Percentiles rank a stretch among this genome's conserved stretches.
phyloP scores from a whole-genome alignment of 2,113 vertebrate species.

The Ramphastos sulfuratus region DNA sequence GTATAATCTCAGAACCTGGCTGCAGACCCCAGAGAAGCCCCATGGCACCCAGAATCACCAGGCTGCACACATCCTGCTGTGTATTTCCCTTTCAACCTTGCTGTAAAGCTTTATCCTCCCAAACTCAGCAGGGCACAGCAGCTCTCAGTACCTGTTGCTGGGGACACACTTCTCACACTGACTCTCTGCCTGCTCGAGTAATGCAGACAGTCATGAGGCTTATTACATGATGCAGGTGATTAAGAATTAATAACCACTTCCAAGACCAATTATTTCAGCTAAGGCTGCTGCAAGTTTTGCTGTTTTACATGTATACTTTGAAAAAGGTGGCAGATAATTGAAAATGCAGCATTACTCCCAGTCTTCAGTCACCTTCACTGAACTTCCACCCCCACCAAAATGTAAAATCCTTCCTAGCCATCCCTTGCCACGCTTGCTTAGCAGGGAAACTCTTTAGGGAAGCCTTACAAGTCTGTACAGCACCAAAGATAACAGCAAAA shows the following conservation, averaged over 20 bases:
- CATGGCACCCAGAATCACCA: fast-evolving
- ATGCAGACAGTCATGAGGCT: background rate
- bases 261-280: background rate
- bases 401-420: background rate
- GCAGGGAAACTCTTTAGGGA: background rate
- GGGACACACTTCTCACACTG: background rate
- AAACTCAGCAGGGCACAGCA: background rate
- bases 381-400: background rate
- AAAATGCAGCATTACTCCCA: background rate
- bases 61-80: background rate
- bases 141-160: background rate
- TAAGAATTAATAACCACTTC: slow-evolving; percentile 44
- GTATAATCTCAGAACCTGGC: background rate
- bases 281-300: background rate
- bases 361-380: background rate
- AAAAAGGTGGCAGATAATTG: background rate
- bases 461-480: background rate
- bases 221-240: slow-evolving; percentile 40
- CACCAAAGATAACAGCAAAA: background rate
- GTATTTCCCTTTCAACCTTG: background rate
- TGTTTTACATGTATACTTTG: background rate
- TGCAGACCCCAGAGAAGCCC: background rate
- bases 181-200: slow-evolving; percentile 31
- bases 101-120: background rate
- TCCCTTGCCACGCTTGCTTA: background rate